phyloP scores from a whole-genome alignment of 2,797 vertebrate genomes.

The Staurois parvus region DNA sequence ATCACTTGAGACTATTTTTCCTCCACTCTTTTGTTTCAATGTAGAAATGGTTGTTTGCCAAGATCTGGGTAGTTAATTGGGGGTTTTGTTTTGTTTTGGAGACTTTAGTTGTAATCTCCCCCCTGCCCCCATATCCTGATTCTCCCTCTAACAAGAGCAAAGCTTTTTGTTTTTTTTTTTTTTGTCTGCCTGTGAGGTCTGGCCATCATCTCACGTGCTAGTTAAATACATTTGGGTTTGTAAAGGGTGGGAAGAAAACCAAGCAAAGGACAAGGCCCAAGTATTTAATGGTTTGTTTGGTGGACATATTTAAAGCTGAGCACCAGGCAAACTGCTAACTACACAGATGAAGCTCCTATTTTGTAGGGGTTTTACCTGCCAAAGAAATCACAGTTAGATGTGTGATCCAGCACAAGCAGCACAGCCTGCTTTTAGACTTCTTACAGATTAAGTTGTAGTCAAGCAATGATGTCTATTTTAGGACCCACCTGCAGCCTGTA shows the following conservation, averaged over 20 bases:
- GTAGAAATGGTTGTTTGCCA: slow-evolving; percentile 18
- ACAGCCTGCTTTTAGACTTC: too few species aligned
- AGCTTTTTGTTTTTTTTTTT: slow-evolving; percentile 73
- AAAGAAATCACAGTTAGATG: too few species aligned
- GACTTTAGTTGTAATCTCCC: slow-evolving; percentile 41
- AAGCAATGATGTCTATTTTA: too few species aligned
- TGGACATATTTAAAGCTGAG: too few species aligned
- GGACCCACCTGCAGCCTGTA: too few species aligned
- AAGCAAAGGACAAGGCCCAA: slow-evolving; percentile 18
- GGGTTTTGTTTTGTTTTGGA: slow-evolving; percentile 62
- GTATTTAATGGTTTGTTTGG: neutral
- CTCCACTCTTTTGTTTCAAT: slow-evolving; percentile 21
- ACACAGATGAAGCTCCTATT: too few species aligned
- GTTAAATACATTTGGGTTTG: slow-evolving; percentile 68
- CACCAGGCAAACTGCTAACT: too few species aligned
- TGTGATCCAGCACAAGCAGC: too few species aligned
- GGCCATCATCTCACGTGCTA: slow-evolving; percentile 66
- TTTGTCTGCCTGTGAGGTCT: slow-evolving; percentile 79
- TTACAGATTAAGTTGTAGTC: too few species aligned
- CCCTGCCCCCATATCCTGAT: slow-evolving; percentile 64
- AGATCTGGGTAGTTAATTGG: slow-evolving; percentile 40
- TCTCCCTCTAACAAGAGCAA: slow-evolving; percentile 68
- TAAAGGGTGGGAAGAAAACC: slow-evolving; percentile 61
- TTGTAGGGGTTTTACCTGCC: too few species aligned
- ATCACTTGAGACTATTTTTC: slow-evolving; percentile 14